Conservation (phyloP, 1,140 invertebrate species). For the Eciton burchellii region DNA sequence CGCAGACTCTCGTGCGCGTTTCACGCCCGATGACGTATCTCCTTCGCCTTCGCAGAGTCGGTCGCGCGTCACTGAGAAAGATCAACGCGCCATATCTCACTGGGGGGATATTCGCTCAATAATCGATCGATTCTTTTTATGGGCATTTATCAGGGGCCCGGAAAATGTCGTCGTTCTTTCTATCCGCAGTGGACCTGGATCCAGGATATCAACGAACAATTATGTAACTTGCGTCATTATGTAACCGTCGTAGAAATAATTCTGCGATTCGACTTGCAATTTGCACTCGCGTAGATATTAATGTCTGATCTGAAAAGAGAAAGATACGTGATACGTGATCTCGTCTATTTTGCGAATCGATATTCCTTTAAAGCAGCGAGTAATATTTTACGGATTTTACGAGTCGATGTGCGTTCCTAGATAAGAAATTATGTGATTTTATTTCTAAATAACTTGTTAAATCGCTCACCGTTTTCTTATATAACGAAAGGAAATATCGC, state of each 20-base stretch:
- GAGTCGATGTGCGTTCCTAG: background rate
- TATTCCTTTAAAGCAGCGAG: background rate
- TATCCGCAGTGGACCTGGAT: background rate
- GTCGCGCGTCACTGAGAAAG: constrained; percentile 44
- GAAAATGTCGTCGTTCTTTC: background rate
- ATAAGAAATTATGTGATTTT: background rate
- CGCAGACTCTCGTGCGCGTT: constrained; percentile 47
- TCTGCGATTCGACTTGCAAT: no score
- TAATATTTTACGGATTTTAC: background rate
- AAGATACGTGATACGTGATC: no score
- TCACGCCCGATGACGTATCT: constrained; percentile 47
- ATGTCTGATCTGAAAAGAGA: no score
- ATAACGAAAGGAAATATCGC: background rate
- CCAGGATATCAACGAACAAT: background rate
- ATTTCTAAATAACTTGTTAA: background rate
- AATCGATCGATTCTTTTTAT: no score
- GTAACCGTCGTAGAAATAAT: no score
- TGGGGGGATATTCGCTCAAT: no score
- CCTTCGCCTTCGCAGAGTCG: constrained; percentile 1
- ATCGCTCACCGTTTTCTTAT: background rate
- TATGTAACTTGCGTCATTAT: no score
- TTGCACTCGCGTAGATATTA: no score
- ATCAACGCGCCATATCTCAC: background rate
- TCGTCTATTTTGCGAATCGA: background rate
- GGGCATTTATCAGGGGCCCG: background rate